These are phyloP conservation scores for Adelosebastes latens DNA, from an alignment of 2,797 vertebrate species.

Conservation along the genomic window DNA sequence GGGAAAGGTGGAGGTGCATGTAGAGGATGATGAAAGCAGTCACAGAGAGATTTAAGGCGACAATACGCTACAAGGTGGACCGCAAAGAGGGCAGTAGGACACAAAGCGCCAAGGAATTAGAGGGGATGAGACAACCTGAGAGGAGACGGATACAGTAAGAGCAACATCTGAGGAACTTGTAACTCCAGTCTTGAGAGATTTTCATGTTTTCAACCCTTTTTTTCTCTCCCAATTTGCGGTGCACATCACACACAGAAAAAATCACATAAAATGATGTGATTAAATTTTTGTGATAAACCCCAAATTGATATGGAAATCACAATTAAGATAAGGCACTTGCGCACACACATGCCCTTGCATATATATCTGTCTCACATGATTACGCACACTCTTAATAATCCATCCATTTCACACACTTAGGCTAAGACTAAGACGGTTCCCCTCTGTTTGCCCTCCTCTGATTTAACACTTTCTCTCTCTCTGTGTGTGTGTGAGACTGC, in stretches of 20 bases:
- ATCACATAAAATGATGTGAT: slow-evolving; percentile 13
- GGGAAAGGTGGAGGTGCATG: slow-evolving; percentile 8
- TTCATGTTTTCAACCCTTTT: neutral
- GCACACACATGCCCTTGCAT: neutral
- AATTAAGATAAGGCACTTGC: slow-evolving; percentile 41
- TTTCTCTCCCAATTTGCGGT: neutral
- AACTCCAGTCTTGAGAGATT: neutral
- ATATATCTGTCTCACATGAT: slow-evolving; percentile 22
- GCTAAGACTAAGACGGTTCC: neutral
- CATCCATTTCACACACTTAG: slow-evolving; percentile 19
- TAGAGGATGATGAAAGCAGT: slow-evolving; percentile 35
- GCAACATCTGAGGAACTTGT: neutral
- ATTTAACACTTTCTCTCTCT: neutral
- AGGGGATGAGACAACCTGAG: neutral
- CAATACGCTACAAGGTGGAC: slow-evolving; percentile 7
- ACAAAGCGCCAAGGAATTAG: neutral
- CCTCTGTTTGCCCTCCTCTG: slow-evolving; percentile 1
- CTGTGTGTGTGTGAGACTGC: neutral
- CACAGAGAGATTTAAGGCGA: slow-evolving; percentile 28
- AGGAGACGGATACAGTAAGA: neutral
- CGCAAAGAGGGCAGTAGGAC: slow-evolving; percentile 12
- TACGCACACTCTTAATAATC: slow-evolving; percentile 34
- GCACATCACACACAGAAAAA: neutral
- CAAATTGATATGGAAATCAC: slow-evolving; percentile 30
- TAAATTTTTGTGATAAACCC: slow-evolving; percentile 15